Evolutionary conservation across 2,888 invertebrate species (phyloP).

Genomic region (Xestoiulus laeticollis): DNA sequence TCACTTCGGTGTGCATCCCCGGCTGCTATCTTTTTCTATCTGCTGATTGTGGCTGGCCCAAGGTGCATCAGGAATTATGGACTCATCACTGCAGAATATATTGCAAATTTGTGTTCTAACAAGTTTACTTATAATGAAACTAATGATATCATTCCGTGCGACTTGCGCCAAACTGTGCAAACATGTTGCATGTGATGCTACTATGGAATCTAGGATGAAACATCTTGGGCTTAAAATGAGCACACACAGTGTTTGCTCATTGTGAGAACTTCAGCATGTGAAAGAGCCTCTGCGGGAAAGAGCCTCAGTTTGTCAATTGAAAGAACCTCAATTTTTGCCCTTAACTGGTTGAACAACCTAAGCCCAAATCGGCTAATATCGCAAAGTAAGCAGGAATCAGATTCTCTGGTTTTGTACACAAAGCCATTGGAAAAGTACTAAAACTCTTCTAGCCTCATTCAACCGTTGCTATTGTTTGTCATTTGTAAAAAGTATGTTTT

Average conservation of each 20-base stretch:
- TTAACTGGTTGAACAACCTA: constrained; percentile 23
- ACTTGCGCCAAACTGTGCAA: not conserved
- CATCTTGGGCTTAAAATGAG: not conserved
- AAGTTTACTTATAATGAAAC: not conserved
- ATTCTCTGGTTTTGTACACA: constrained; percentile 11
- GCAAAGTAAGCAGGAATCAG: constrained; percentile 2
- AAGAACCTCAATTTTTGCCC: constrained; percentile 21
- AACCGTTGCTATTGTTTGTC: not conserved
- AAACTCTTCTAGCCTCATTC: not conserved
- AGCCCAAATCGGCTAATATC: not conserved
- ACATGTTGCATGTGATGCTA: not conserved
- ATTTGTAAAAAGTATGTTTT: not conserved
- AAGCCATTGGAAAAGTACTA: not conserved
- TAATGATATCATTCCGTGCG: not conserved
- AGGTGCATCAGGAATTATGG: not conserved
- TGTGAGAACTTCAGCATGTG: not conserved
- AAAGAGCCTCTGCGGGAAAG: not conserved
- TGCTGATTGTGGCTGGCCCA: constrained; percentile 15
- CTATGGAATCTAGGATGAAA: not conserved
- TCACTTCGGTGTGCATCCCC: not conserved
- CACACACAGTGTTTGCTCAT: not conserved
- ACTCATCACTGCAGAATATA: not conserved
- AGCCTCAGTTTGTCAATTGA: constrained; percentile 27
- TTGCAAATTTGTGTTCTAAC: constrained; percentile 7
- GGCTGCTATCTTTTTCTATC: not conserved